Percentiles rank a stretch among this genome's conserved stretches.
Conservation (phyloP, 2,113 vertebrate genomes). For the Strix uralensis region DNA sequence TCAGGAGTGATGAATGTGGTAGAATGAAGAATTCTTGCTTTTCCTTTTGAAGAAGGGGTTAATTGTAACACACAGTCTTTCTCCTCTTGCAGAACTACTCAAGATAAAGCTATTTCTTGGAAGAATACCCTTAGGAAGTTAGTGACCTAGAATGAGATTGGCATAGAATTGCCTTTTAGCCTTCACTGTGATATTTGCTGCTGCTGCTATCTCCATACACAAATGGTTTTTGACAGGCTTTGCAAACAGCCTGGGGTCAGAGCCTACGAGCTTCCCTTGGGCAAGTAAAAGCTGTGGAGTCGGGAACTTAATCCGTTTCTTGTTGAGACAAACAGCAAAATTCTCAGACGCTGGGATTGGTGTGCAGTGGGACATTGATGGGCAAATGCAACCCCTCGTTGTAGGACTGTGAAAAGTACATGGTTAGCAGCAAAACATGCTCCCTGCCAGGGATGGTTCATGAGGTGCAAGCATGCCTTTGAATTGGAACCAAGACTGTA, state of each 20-base stretch:
- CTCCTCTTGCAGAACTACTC: background rate
- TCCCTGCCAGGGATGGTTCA: background rate
- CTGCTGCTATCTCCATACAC: background rate
- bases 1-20: background rate
- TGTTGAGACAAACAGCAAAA: background rate
- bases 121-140: slow-evolving; percentile 59
- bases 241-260: slow-evolving; percentile 18
- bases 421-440: background rate
- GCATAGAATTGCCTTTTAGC: slow-evolving; percentile 54
- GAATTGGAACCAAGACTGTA: background rate
- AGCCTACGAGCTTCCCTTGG: background rate
- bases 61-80: background rate
- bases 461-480: background rate
- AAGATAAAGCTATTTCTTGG: slow-evolving; percentile 57
- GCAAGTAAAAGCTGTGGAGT: background rate
- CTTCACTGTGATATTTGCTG: background rate
- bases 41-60: slow-evolving; percentile 26
- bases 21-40: background rate
- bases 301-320: background rate
- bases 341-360: background rate
- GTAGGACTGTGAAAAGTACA: background rate
- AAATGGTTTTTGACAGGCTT: slow-evolving; percentile 52
- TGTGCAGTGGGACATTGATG: background rate
- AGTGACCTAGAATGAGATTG: slow-evolving; percentile 63
- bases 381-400: background rate